A percentile compares a stretch with the other conserved stretches of the same genome.
These are phyloP conservation scores for Aphidius ervi DNA, from an alignment of 1,140 invertebrate species.

Conservation along the genomic window DNA sequence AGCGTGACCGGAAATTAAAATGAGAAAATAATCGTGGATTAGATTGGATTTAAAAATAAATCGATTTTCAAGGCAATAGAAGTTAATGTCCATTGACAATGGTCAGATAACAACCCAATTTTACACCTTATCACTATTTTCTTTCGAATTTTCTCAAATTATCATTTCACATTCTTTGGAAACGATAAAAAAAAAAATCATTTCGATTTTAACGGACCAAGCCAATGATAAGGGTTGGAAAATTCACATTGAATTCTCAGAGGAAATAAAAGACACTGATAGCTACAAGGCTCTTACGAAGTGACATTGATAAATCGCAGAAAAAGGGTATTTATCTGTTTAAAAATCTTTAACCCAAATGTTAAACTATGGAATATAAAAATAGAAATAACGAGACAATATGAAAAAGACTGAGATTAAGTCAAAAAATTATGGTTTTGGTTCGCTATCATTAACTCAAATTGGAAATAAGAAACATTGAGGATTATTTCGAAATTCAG, in stretches of 20 bases:
- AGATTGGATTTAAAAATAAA: slow-evolving; percentile 12
- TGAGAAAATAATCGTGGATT: slow-evolving; percentile 18
- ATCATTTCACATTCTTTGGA: too few species aligned
- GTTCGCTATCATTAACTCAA: slow-evolving; percentile 27
- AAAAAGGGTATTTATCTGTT: slow-evolving; percentile 25
- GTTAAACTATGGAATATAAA: too few species aligned
- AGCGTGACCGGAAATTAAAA: slow-evolving; percentile 29
- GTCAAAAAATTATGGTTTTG: slow-evolving; percentile 14
- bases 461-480: slow-evolving; percentile 32
- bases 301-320: slow-evolving; percentile 38
- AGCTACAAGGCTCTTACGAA: slow-evolving; percentile 7
- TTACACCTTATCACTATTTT: too few species aligned
- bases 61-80: too few species aligned
- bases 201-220: background rate
- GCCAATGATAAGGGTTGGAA: slow-evolving; percentile 9
- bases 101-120: background rate
- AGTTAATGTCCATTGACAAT: too few species aligned
- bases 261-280: slow-evolving; percentile 6
- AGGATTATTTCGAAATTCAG: slow-evolving; percentile 8
- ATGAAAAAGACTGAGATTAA: background rate
- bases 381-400: slow-evolving; percentile 14
- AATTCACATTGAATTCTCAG: slow-evolving; percentile 21
- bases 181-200: too few species aligned
- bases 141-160: too few species aligned
- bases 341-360: too few species aligned